Evolutionary conservation across 2,797 vertebrate genomes (phyloP).

Genomic region (Acomys russatus): DNA sequence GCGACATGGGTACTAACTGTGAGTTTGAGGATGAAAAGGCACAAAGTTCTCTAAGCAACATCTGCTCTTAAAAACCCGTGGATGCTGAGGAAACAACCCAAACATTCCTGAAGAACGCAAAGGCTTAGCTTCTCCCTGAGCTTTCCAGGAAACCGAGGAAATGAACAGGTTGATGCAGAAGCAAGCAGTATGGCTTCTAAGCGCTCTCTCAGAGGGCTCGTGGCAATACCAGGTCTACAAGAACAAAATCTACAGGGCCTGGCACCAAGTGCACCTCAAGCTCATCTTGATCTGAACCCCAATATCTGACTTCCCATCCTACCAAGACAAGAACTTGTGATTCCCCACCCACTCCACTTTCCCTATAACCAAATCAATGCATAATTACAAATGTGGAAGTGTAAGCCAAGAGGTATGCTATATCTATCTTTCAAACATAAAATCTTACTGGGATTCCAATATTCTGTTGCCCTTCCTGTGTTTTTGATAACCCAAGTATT

Average conservation of each 20-base stretch:
- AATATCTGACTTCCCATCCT: not conserved
- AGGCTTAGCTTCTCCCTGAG: conserved; percentile 2
- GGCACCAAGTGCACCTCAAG: not conserved
- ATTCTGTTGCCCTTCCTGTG: not conserved
- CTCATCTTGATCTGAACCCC: not conserved
- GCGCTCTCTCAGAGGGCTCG: not conserved
- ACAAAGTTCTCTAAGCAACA: conserved; percentile 15
- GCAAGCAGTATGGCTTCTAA: not conserved
- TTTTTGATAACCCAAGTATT: not conserved
- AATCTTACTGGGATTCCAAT: not conserved
- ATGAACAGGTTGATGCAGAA: conserved; percentile 22
- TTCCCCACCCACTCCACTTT: not conserved
- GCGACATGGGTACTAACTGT: not conserved
- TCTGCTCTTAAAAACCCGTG: not conserved
- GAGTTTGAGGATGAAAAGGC: not conserved
- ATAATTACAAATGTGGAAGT: not conserved
- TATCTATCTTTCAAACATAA: conserved; percentile 33
- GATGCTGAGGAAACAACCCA: not conserved
- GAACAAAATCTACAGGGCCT: not conserved
- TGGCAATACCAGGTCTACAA: not conserved
- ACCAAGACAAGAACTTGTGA: not conserved
- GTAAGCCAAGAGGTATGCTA: not conserved
- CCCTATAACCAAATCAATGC: not conserved
- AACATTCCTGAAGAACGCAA: conserved; percentile 39
- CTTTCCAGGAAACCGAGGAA: not conserved